A percentile compares a stretch with the other conserved stretches of the same genome.
These are phyloP conservation scores for Argyrosomus regius DNA, from an alignment of 2,797 vertebrate genomes.

Conservation along the genomic window DNA sequence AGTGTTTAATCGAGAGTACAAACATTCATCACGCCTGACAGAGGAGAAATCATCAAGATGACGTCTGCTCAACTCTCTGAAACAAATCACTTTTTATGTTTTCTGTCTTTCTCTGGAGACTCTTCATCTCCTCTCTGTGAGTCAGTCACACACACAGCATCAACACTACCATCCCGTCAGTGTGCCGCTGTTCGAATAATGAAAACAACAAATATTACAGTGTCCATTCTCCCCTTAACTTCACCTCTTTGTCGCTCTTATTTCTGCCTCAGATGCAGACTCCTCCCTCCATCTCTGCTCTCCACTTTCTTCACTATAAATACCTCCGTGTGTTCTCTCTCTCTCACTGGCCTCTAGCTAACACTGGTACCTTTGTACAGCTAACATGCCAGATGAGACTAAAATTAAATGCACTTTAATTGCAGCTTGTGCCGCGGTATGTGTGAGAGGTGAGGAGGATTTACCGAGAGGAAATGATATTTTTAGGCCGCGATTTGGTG, in stretches of 20 bases:
- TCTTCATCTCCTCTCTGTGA: background rate
- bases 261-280: constrained; percentile 31
- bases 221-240: background rate
- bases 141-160: background rate
- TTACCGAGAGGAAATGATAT: constrained; percentile 64
- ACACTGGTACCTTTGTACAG: constrained; percentile 82
- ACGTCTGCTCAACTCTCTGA: background rate
- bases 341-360: constrained; percentile 55
- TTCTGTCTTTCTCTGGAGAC: background rate
- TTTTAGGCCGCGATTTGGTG: constrained; percentile 51
- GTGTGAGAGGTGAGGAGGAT: constrained; percentile 58
- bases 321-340: constrained; percentile 61
- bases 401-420: constrained; percentile 80
- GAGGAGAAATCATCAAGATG: too few relatives aligned
- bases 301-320: constrained; percentile 59
- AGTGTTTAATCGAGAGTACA: too few relatives aligned
- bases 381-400: constrained; percentile 74
- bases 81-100: too few relatives aligned
- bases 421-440: constrained; percentile 46
- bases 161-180: background rate
- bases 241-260: constrained; percentile 21
- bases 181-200: background rate
- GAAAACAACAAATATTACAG: background rate
- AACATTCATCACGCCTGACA: too few relatives aligned
- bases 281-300: constrained; percentile 48